Evolutionary conservation across 37 sponge, comb jelly and placozoan genomes (phyloP).

Genomic region (Cliona cf. orientalis): DNA sequence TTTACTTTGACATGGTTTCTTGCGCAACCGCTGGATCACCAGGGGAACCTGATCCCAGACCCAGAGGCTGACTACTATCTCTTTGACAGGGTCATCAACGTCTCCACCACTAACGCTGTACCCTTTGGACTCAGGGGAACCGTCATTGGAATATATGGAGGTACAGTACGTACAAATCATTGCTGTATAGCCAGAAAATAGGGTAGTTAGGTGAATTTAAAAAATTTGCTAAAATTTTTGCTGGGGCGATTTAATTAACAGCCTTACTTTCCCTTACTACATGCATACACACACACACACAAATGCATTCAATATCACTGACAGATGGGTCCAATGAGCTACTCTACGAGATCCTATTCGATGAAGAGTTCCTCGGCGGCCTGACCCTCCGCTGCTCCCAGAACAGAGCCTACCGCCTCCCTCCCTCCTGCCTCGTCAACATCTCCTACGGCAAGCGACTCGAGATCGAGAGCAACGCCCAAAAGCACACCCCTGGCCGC

Average conservation of each 20-base stretch:
- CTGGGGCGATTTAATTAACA: too few species aligned
- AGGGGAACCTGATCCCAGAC: constrained; percentile 78
- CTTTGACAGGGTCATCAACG: constrained; percentile 91
- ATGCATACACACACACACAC: too few species aligned
- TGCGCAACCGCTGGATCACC: constrained; percentile 57
- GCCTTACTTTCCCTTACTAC: neutral
- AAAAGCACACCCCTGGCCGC: too few species aligned
- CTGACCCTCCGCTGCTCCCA: constrained; percentile 60
- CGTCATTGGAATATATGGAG: constrained; percentile 80
- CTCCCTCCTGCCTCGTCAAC: constrained; percentile 80
- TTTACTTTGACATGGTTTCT: too few species aligned
- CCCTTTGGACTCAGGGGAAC: constrained; percentile 91
- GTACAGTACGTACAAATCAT: too few species aligned
- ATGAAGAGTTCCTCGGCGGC: constrained; percentile 92
- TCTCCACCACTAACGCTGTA: constrained; percentile 73
- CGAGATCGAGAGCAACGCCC: neutral
- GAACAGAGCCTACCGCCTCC: constrained; percentile 78
- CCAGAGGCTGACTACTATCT: constrained; percentile 76
- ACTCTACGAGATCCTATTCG: constrained; percentile 87
- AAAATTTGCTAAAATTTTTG: too few species aligned
- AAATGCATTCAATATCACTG: too few species aligned
- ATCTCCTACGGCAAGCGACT: constrained; percentile 77
- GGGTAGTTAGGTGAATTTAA: too few species aligned
- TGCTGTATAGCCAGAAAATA: too few species aligned
- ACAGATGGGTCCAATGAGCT: too few species aligned